Evolutionary conservation across 2,888 invertebrate species (phyloP), one percentile per base, ranked within the genome.

Genomic region (Tiphia femorata): DNA sequence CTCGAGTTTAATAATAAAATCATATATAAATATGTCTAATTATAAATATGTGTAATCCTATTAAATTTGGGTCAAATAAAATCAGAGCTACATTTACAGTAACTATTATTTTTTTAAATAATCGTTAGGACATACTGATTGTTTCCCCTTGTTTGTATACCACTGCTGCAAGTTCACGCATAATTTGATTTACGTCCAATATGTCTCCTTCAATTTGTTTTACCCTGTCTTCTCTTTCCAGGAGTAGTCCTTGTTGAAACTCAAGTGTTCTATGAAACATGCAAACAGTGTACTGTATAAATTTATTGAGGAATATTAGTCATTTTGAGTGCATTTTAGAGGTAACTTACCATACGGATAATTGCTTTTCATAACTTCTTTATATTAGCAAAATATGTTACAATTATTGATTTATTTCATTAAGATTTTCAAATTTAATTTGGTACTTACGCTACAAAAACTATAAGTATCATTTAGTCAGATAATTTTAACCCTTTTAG

Each of bases 111-210:
- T 12, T 10, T 25, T 23, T 37, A 23, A 37, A 42, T 7, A 43
- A 29, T 46, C 12, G n/a, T n/a, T n/a, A n/a, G 46, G 52, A 79
- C 89, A 87, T 83, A 95, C 95, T 92, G 62, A 95, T 88, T 48
- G 86, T 84, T 73, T 91, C 89, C 10, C 88, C 89, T 81, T 95
- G 95, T 63, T 88, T 86, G 68, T 88, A 84, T n/a, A 93, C 90
- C 80, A 93, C 84, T 7, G 86, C 87, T 1, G 90, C 89, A 27
- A 95, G 84, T 40, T 92, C 91, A 52, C 89, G 88, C 91, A 95
- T 94, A 60, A 95, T 93, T 81, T 91, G 89, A 82, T 93, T 93
- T 4, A 94, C 91, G 81, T 95, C 94, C 57, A 95, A 82, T 47
- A 95, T 90, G 79, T 93, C 91, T 0, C 90, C 88, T 81, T 96